Evolutionary conservation across 2,888 invertebrate genomes (phyloP), one percentile per base, ranked within the genome.

Genomic region (Macropis europaea): DNA sequence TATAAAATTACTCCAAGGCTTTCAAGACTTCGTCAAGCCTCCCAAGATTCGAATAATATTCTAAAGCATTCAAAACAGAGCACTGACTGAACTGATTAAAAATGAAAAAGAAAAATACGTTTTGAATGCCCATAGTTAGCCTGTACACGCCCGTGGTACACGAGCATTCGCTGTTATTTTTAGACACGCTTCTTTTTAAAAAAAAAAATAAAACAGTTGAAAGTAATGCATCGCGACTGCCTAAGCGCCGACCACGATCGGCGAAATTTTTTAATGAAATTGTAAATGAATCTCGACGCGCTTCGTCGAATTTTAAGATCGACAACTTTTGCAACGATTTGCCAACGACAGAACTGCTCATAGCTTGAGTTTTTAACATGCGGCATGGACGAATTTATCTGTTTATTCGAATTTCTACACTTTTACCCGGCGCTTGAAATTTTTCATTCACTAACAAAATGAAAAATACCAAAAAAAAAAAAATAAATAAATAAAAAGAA

Each of bases 251-350:
- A 50, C 17, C 24, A 34, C 30, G 9, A 17, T 59, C 30, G 34
- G 28, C 38, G 13, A 19, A 34, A 5, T 11, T 15, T 22, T 38
- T 1, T 9, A 28, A 24, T 7, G 6, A 40, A 34, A 22, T 36
- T 9, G 6, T 1, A 40, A 17, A 17, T 3, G 17, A 17, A 40
- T 17, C 17, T 40, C 38, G 9, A 40, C 17, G 38, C 38, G 11
- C 24, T n/a, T 24, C n/a, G 22, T 9, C 38, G 22, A 22, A 22
- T 19, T 60, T 40, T 2, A 19, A 24, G 28, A 43, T 67, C 3
- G 19, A 69, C 15, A 52, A 77, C 61, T 43, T 59, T 48, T 74
- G 71, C 74, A 74, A 77, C 67, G 77, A 71, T 68, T 54, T 36
- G 30, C 56, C 63, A 70, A 78, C 66, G 53, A 70, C 40, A 57